phyloP scores from a whole-genome alignment of 1,140 invertebrate species.

The Xylocopa sonorina region DNA sequence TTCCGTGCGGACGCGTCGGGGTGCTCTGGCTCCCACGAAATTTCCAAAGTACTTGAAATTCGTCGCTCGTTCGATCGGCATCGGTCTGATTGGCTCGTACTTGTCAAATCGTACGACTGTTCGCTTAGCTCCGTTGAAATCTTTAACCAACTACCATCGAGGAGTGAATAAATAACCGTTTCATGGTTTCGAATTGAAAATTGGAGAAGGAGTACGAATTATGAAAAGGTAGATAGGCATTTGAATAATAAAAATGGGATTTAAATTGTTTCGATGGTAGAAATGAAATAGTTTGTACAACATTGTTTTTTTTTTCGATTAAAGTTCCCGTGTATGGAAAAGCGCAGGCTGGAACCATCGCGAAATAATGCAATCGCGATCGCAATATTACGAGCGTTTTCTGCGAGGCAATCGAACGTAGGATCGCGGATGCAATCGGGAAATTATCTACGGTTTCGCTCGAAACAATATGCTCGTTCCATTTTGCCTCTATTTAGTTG shows the following conservation, averaged over 20 bases:
- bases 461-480: neutral
- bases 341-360: neutral
- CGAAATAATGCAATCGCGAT: neutral
- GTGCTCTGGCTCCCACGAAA: conserved; percentile 7
- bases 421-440: neutral
- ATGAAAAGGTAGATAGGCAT: no score
- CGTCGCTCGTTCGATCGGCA: conserved; percentile 24
- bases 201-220: no score
- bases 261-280: no score
- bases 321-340: conserved; percentile 9
- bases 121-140: no score
- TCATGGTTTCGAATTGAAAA: no score
- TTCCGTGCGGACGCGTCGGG: neutral
- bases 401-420: neutral
- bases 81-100: conserved; percentile 19
- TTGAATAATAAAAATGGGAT: no score
- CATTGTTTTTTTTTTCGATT: no score
- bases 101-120: conserved; percentile 25
- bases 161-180: no score
- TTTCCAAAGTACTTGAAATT: conserved; percentile 30
- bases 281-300: no score
- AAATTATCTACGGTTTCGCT: neutral
- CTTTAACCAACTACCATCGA: neutral
- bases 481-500: neutral
- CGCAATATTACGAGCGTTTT: neutral